Percentiles rank a stretch among this genome's conserved stretches.
Evolutionary conservation across 2,888 invertebrate species (phyloP).

Genomic region (Orthosia cruda): DNA sequence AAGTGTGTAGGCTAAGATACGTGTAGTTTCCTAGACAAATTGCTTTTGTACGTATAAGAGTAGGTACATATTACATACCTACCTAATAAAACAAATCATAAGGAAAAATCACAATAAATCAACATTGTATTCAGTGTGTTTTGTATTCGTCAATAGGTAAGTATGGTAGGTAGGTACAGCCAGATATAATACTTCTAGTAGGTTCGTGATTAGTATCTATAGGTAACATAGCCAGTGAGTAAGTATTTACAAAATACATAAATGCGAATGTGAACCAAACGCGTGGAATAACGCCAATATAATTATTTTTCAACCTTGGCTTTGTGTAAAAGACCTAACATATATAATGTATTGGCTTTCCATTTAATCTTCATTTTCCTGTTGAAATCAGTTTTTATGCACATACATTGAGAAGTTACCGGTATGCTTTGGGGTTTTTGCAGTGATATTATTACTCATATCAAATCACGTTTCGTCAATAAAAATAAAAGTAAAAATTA

Average conservation of each 20-base stretch:
- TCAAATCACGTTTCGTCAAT: background rate
- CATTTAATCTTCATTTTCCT: background rate
- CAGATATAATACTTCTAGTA: background rate
- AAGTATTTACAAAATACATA: background rate
- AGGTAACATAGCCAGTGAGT: background rate
- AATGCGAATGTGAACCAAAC: slow-evolving; percentile 3
- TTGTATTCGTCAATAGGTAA: background rate
- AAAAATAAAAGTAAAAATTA: background rate
- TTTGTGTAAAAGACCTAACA: background rate
- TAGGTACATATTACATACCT: background rate
- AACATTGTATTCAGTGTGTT: background rate
- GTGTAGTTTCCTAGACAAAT: background rate
- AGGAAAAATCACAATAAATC: slow-evolving; percentile 16
- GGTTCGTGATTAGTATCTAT: background rate
- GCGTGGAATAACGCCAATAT: background rate
- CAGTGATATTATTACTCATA: background rate
- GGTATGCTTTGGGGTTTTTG: background rate
- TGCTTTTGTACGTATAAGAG: too few relatives aligned
- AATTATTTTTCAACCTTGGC: background rate
- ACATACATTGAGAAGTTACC: background rate
- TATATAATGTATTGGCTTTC: background rate
- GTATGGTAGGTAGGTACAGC: background rate
- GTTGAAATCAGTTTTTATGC: background rate
- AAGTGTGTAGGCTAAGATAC: background rate
- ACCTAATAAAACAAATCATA: background rate